phyloP scores from a whole-genome alignment of 2,888 invertebrate genomes.

The Baccha elongata region DNA sequence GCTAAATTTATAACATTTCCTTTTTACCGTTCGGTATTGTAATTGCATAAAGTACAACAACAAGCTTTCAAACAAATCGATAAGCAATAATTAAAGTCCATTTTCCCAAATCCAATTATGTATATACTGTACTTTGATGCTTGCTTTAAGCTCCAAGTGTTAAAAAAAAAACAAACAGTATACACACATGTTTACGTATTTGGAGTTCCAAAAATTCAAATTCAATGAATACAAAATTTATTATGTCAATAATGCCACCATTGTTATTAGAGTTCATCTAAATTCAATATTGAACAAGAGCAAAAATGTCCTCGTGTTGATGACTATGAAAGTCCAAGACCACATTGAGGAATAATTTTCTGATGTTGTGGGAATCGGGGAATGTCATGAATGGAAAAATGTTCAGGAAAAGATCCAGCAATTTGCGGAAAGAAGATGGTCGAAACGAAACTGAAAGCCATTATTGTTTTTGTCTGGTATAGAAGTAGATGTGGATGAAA shows the following conservation, averaged over 20 bases:
- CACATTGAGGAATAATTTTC: conserved; percentile 11
- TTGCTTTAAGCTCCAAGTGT: too few relatives aligned
- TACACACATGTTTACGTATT: neutral
- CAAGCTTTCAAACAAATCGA: conserved; percentile 2
- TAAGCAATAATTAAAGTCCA: conserved; percentile 6
- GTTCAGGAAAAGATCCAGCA: conserved; percentile 11
- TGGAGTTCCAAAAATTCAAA: neutral
- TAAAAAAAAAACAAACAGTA: too few relatives aligned
- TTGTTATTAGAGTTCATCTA: conserved; percentile 15
- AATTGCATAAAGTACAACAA: neutral
- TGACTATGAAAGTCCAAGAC: conserved; percentile 8
- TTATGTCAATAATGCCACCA: conserved; percentile 12
- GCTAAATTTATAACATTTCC: neutral
- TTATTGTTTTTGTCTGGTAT: conserved; percentile 15
- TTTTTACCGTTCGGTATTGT: neutral
- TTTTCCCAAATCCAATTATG: conserved; percentile 1
- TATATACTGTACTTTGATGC: too few relatives aligned
- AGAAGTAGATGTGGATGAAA: neutral
- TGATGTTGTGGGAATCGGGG: neutral
- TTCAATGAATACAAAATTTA: conserved; percentile 29
- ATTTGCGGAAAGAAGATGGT: conserved; percentile 12
- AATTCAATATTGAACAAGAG: conserved; percentile 19
- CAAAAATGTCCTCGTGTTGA: conserved; percentile 1
- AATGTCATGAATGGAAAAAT: neutral
- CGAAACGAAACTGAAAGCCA: conserved; percentile 11